Evolutionary conservation across 2,797 vertebrate species (phyloP), one percentile per base, ranked within the genome.

Genomic region (Heteromormyrus szaboi): DNA sequence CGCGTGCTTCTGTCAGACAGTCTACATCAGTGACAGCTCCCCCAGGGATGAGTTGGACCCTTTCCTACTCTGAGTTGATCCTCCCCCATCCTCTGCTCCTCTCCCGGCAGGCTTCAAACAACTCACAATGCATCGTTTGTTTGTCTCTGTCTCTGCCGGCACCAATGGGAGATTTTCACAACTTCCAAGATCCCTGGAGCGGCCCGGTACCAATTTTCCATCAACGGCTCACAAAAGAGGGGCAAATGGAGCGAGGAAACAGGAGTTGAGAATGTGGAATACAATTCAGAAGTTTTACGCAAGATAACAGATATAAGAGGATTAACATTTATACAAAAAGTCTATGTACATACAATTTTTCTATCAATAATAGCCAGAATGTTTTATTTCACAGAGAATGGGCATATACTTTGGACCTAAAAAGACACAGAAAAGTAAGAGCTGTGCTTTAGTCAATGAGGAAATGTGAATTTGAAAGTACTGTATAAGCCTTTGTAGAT

Each of bases 241-340:
- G 79, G 53, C n/a, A 81, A 84, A 83, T 48, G 79, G 33, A 62
- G 17, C 3, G 76, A 88, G 68, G 89, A 92, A 90, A 92, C 90
- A 92, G 91, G 90, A 92, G 93, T 89, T 90, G 91, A 91, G 92
- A 90, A 91, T 91, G 91, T 90, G 89, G 91, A 91, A 90, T 91
- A 90, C 89, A 91, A 91, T 91, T 91, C 91, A 88, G 90, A 91
- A 91, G 91, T 89, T 87, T 91, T 90, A 88, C 88, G 89, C 91
- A 89, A 90, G 88, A 88, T 88, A 92, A 91, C 90, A 91, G 91
- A 76, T 72, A 90, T 88, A 91, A 91, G 90, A 92, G 90, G 90
- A 33, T 89, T 86, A 89, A 46, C 46, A 33, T 86, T 89, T 91
- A 90, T 88, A 89, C 12, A 89, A 86, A 85, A n/a, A 90, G 90